phyloP scores from a whole-genome alignment of 2,888 invertebrate species.

The Bimastos eiseni region DNA sequence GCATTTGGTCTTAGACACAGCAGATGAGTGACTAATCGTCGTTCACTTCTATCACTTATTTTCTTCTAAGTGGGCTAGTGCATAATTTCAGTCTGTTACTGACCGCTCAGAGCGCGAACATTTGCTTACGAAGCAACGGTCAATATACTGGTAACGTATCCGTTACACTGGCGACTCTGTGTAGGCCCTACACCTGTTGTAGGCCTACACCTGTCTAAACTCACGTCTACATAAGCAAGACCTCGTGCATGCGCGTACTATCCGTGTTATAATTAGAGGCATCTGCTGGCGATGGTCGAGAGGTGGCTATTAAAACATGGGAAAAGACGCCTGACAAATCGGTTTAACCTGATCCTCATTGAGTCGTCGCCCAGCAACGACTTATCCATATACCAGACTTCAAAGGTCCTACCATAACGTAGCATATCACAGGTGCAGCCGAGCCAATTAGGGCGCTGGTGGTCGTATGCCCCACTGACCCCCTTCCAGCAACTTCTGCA shows the following conservation, averaged over 20 bases:
- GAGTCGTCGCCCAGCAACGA: not conserved
- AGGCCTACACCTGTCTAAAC: not conserved
- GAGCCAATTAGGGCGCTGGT: not conserved
- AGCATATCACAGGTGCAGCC: not conserved
- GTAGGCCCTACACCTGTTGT: not conserved
- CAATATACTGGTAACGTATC: not conserved
- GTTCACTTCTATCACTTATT: not conserved
- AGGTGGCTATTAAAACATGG: constrained; percentile 3
- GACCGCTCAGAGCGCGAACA: not conserved
- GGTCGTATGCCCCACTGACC: not conserved
- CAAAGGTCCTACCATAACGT: not conserved
- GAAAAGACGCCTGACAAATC: not conserved
- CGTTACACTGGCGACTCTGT: not conserved
- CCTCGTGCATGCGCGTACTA: not conserved
- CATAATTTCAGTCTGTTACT: no score
- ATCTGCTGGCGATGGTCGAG: not conserved
- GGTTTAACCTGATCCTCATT: not conserved
- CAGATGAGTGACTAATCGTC: not conserved
- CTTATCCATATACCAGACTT: not conserved
- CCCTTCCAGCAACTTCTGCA: not conserved
- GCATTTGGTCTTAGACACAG: not conserved
- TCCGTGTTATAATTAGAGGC: not conserved
- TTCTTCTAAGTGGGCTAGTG: not conserved
- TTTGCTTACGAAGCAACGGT: not conserved
- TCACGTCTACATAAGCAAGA: not conserved